Evolutionary conservation across 2,113 vertebrate species (phyloP), one percentile per base, ranked within the genome.

Genomic region (Turdus rufiventris): DNA sequence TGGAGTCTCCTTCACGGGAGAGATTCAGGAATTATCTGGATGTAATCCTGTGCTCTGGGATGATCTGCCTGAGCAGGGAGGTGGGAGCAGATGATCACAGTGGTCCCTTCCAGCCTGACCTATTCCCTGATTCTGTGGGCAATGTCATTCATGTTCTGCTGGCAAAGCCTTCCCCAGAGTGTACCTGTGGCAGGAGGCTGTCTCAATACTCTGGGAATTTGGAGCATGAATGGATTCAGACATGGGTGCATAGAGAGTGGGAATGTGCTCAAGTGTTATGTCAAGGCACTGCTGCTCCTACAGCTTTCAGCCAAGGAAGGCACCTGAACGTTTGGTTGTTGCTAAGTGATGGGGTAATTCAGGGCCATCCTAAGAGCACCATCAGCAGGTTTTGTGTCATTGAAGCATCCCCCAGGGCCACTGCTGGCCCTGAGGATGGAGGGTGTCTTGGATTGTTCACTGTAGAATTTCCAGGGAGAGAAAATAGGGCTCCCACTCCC

Each of bases 281-380:
- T 53, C 31, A 57, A 67, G 65, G 45, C 31, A 51, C 25, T 10
- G 8, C 16, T 66, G 36, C 4, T 24, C 47, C 3, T 14, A 24
- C 43, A 73, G 72, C 40, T 65, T 81, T 43, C n/a, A 62, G 47
- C 24, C 45, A 78, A 51, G 72, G 20, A 48, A 31, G 21, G 21
- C 24, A 6, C n/a, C 26, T 2, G 0, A 9, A 24, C 4, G 1
- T 51, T 28, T 36, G 4, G 5, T 12, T 60, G 19, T 63, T 86
- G 48, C 8, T 40, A 33, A 19, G 21, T 25, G 48, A 70, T 29
- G 29, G 28, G 33, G 25, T 50, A 23, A 19, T 42, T 68, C 40
- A 38, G 72, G 18, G 31, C 36, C 54, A 31, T 4, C 8, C 19
- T n/a, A 36, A 71, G n/a, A 62, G 42, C 51, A 70, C 28, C n/a